Conservation (phyloP, 2,113 vertebrate genomes). For the Apodemus speciosus region DNA sequence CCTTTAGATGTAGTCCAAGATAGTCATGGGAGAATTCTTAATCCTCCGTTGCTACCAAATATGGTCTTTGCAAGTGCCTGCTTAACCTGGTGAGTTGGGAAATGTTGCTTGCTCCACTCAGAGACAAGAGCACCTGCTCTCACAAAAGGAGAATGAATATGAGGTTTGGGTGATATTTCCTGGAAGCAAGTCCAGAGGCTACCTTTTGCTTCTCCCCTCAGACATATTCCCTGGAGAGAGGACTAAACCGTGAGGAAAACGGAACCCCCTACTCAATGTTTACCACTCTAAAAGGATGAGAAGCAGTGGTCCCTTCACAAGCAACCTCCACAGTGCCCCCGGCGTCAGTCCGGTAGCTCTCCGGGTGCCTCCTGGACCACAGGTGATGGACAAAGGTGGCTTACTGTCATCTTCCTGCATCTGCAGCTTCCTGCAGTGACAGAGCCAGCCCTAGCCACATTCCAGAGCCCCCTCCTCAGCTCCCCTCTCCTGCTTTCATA, state of each 20-base stretch:
- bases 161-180: conserved; percentile 82
- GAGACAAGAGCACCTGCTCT: conserved; percentile 83
- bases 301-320: neutral
- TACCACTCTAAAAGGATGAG: conserved; percentile 6
- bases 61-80: conserved; percentile 73
- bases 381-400: neutral
- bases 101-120: conserved; percentile 68
- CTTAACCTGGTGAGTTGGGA: conserved; percentile 75
- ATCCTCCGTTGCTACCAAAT: conserved; percentile 75
- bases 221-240: conserved; percentile 18
- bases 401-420: neutral
- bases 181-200: conserved; percentile 65
- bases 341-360: neutral
- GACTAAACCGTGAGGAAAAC: conserved; percentile 38
- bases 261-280: neutral
- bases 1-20: conserved; percentile 88
- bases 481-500: neutral
- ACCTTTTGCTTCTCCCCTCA: conserved; percentile 24
- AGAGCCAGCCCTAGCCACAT: neutral
- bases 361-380: neutral
- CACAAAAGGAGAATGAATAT: conserved; percentile 85
- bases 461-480: neutral
- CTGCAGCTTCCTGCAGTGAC: neutral
- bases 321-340: neutral
- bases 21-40: conserved; percentile 84